A percentile compares a stretch with the other conserved stretches of the same genome.
Evolutionary conservation across 2,888 invertebrate genomes (phyloP).

Genomic region (Erpobdella octoculata): DNA sequence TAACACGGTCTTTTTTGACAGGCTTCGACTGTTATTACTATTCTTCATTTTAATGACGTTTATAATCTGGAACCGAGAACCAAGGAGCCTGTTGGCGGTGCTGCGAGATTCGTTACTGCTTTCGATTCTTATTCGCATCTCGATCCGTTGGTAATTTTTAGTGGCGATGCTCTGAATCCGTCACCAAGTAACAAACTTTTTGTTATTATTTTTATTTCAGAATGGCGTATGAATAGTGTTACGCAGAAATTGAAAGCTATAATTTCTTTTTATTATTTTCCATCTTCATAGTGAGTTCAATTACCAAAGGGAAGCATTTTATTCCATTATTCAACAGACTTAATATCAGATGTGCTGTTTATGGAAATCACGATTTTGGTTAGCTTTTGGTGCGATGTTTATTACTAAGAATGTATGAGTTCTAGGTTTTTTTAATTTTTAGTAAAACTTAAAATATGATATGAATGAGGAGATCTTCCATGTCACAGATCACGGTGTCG

Average conservation of each 20-base stretch:
- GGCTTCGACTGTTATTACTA: no score
- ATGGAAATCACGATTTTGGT: slow-evolving; percentile 89
- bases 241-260: no score
- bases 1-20: no score
- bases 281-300: slow-evolving; percentile 83
- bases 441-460: no score
- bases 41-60: slow-evolving; percentile 36
- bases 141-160: slow-evolving; percentile 75
- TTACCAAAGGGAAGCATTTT: slow-evolving; percentile 86
- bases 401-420: neutral
- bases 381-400: neutral
- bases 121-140: slow-evolving; percentile 67
- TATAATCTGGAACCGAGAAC: slow-evolving; percentile 33
- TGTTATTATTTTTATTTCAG: no score
- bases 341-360: slow-evolving; percentile 76
- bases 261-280: no score
- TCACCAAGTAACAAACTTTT: no score
- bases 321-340: slow-evolving; percentile 74
- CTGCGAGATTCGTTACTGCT: slow-evolving; percentile 73
- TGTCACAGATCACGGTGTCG: slow-evolving; percentile 75
- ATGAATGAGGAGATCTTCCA: no score
- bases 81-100: slow-evolving; percentile 67
- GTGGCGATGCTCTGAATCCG: slow-evolving; percentile 82
- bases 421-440: neutral
- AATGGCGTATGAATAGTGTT: no score